These are phyloP conservation scores for Drosophila kuntzei DNA, from an alignment of 2,888 invertebrate species.

Conservation along the genomic window DNA sequence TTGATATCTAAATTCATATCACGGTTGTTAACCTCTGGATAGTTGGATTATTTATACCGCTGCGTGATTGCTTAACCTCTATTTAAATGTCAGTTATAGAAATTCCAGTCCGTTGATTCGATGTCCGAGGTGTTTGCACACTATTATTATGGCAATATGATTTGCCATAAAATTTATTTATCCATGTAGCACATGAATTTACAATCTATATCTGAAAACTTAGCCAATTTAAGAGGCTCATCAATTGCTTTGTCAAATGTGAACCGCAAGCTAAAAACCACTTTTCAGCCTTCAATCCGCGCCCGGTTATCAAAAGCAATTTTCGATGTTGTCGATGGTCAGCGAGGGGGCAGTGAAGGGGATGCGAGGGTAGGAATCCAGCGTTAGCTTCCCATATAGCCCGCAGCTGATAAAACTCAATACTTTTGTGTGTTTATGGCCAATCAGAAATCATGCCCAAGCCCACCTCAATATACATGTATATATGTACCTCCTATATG, in stretches of 20 bases:
- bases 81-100: constrained; percentile 32
- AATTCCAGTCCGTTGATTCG: constrained; percentile 45
- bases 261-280: constrained; percentile 72
- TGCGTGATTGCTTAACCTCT: constrained; percentile 4
- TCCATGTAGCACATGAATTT: constrained; percentile 39
- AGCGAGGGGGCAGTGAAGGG: neutral
- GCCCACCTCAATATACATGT: constrained; percentile 62
- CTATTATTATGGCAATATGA: constrained; percentile 56
- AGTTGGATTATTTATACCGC: constrained; percentile 7
- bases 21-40: constrained; percentile 15
- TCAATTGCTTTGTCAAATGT: constrained; percentile 78
- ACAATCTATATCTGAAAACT: constrained; percentile 30
- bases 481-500: constrained; percentile 50
- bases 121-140: constrained; percentile 36
- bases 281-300: constrained; percentile 71
- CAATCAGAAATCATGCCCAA: constrained; percentile 80
- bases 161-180: constrained; percentile 44
- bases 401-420: constrained; percentile 81
- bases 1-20: constrained; percentile 13
- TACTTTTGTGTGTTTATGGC: constrained; percentile 80
- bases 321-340: constrained; percentile 42
- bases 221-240: constrained; percentile 67
- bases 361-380: neutral
- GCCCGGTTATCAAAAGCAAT: constrained; percentile 77
- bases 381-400: constrained; percentile 63